A percentile compares a stretch with the other conserved stretches of the same genome.
phyloP scores from a whole-genome alignment of 2,888 invertebrate genomes.

The Netelia inedita region DNA sequence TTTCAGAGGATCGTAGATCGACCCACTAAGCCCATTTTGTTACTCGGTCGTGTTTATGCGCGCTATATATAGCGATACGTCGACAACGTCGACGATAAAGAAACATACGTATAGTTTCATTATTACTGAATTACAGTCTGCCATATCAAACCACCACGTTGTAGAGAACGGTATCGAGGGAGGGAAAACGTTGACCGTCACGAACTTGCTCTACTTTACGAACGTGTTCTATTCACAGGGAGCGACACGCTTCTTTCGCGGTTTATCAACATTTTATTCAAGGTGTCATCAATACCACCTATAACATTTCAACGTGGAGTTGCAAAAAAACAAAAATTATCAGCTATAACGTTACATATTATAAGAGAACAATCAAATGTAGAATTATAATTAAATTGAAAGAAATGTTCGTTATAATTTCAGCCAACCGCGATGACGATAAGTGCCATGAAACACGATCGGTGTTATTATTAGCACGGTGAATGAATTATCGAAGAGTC shows the following conservation, averaged over 20 bases:
- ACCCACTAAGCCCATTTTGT: constrained; percentile 52
- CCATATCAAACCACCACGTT: constrained; percentile 2
- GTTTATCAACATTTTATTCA: neutral
- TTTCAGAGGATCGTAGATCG: constrained; percentile 64
- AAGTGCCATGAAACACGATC: neutral
- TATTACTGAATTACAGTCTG: constrained; percentile 35
- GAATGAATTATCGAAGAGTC: constrained; percentile 2
- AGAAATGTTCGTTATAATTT: neutral
- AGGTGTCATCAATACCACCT: constrained; percentile 13
- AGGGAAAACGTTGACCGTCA: constrained; percentile 34
- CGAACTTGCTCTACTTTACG: constrained; percentile 45
- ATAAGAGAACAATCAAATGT: neutral
- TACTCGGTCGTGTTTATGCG: neutral
- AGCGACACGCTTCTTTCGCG: constrained; percentile 1
- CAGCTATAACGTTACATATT: neutral
- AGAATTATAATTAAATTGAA: neutral
- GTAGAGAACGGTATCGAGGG: constrained; percentile 4
- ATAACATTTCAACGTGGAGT: neutral
- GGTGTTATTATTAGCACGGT: constrained; percentile 11
- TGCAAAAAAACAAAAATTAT: no score
- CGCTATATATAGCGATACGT: neutral
- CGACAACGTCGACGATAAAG: neutral
- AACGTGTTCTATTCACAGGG: constrained; percentile 48
- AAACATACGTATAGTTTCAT: constrained; percentile 29
- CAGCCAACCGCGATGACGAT: neutral